Percentiles rank a stretch among this genome's conserved stretches.
phyloP scores from a whole-genome alignment of 2,113 vertebrate genomes.

The Tragelaphus buxtoni region DNA sequence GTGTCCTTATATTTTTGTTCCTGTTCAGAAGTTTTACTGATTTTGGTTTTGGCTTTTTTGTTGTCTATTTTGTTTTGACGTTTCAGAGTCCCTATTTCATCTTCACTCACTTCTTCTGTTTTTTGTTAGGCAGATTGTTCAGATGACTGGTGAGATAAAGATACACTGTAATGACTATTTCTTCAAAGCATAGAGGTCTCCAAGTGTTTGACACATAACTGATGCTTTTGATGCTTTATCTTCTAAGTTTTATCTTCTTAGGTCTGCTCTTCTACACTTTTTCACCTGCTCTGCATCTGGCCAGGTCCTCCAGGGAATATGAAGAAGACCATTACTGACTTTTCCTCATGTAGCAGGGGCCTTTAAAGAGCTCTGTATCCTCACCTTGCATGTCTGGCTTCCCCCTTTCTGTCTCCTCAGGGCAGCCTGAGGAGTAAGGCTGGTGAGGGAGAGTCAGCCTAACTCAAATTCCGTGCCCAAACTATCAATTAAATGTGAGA shows the following conservation, averaged over 20 bases:
- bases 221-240: background rate
- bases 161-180: constrained; percentile 83
- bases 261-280: constrained; percentile 79
- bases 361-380: constrained; percentile 71
- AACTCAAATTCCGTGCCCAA: background rate
- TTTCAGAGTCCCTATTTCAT: constrained; percentile 81
- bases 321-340: constrained; percentile 85
- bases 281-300: constrained; percentile 90
- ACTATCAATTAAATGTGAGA: background rate
- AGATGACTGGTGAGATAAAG: constrained; percentile 81
- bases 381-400: background rate
- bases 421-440: background rate
- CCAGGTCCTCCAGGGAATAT: constrained; percentile 82
- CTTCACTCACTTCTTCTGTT: constrained; percentile 86
- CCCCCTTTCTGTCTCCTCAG: background rate
- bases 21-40: constrained; percentile 66
- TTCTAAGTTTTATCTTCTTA: constrained; percentile 72
- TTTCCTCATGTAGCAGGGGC: constrained; percentile 82
- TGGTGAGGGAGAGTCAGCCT: background rate
- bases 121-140: constrained; percentile 82
- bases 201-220: constrained; percentile 89
- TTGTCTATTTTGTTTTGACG: constrained; percentile 77
- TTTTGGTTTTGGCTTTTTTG: constrained; percentile 84
- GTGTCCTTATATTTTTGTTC: constrained; percentile 69
- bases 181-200: constrained; percentile 85